Conservation (phyloP, 1,140 invertebrate genomes). For the Acromyrmex echinatior region DNA sequence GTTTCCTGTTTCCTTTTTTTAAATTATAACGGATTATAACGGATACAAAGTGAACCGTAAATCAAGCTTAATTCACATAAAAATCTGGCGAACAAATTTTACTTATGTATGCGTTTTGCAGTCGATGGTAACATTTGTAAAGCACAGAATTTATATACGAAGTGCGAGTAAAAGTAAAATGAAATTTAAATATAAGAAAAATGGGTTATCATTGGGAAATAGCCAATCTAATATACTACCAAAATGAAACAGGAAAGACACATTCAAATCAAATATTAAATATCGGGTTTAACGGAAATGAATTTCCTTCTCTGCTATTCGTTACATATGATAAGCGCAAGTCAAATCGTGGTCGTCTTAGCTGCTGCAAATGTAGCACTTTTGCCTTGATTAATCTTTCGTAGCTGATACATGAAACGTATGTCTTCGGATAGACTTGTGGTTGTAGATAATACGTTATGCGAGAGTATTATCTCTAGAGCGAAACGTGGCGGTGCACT, state of each 20-base stretch:
- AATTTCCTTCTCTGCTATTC: neutral
- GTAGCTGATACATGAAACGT: conserved; percentile 37
- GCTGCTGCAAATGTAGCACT: conserved; percentile 32
- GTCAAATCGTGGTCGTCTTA: neutral
- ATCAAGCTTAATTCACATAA: conserved; percentile 61
- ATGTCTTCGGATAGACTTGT: conserved; percentile 57
- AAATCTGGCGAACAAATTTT: conserved; percentile 52
- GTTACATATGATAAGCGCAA: conserved; percentile 16
- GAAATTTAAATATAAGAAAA: neutral
- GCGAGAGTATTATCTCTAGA: conserved; percentile 67
- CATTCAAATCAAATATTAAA: too few relatives aligned
- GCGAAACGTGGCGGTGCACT: conserved; percentile 39
- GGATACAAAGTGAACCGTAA: conserved; percentile 64
- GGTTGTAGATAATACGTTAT: conserved; percentile 69
- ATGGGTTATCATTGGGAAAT: neutral
- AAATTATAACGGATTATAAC: conserved; percentile 50
- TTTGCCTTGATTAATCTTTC: conserved; percentile 69
- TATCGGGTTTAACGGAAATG: neutral
- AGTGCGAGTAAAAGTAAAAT: neutral
- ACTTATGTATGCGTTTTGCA: neutral
- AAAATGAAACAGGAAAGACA: neutral
- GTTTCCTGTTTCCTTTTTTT: conserved; percentile 62
- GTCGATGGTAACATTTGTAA: neutral
- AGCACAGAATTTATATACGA: conserved; percentile 3
- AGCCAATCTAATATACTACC: neutral